Evolutionary conservation across 2,113 vertebrate genomes (phyloP).

Genomic region (Tragulus kanchil): DNA sequence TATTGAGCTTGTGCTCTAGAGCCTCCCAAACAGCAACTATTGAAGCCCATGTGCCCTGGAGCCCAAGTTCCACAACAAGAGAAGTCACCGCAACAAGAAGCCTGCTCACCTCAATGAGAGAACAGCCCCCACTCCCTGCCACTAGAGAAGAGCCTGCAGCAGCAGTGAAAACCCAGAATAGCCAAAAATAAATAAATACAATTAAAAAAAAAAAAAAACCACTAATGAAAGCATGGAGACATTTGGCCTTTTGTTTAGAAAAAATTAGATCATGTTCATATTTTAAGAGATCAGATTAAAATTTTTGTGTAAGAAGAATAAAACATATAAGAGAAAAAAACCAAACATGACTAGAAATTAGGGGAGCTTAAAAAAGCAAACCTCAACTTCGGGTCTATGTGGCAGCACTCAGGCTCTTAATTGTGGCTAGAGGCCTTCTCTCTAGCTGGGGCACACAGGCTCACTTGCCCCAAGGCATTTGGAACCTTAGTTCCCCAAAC

Average conservation of each 20-base stretch:
- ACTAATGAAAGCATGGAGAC: not conserved
- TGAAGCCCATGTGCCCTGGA: too few relatives aligned
- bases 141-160: not conserved
- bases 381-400: not conserved
- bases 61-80: too few relatives aligned
- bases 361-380: too few relatives aligned
- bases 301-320: not conserved
- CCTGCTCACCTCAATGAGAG: too few relatives aligned
- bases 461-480: not conserved
- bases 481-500: not conserved
- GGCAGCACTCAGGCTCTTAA: not conserved
- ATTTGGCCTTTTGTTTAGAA: not conserved
- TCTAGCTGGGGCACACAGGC: not conserved
- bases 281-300: too few relatives aligned
- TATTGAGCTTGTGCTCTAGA: too few relatives aligned
- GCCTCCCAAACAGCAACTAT: too few relatives aligned
- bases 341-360: too few relatives aligned
- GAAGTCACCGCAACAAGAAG: too few relatives aligned
- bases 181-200: not conserved
- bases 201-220: not conserved
- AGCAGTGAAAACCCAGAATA: not conserved
- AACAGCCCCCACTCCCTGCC: not conserved
- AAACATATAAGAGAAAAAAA: too few relatives aligned
- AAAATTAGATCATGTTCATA: too few relatives aligned
- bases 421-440: not conserved